Evolutionary conservation across 2,113 vertebrate genomes (phyloP).

Genomic region (Perognathus longimembris): DNA sequence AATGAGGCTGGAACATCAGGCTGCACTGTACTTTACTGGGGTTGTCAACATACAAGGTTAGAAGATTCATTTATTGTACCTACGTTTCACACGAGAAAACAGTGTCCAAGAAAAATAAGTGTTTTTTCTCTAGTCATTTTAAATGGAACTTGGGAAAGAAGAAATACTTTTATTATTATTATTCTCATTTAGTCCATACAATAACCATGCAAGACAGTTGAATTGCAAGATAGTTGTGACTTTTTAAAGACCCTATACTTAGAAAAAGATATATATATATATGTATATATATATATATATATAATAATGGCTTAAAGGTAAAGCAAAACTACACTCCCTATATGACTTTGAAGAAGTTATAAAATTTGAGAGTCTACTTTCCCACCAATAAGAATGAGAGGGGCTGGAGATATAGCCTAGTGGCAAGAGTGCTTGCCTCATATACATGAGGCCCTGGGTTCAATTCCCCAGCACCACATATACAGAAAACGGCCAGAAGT

Average conservation of each 20-base stretch:
- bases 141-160: background rate
- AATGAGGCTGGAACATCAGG: background rate
- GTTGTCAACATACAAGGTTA: background rate
- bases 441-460: no score
- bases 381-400: background rate
- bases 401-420: no score
- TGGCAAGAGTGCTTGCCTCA: no score
- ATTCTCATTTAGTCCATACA: conserved; percentile 20
- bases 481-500: no score
- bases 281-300: no score
- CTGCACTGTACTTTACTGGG: background rate
- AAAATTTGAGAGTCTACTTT: background rate
- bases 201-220: background rate
- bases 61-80: background rate
- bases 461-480: no score
- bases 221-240: background rate
- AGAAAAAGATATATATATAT: background rate
- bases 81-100: conserved; percentile 37
- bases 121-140: conserved; percentile 18
- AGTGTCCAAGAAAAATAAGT: background rate
- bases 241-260: background rate
- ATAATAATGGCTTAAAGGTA: background rate
- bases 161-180: conserved; percentile 47
- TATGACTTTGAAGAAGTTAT: background rate
- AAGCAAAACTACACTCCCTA: conserved; percentile 1